phyloP scores from a whole-genome alignment of 2,113 vertebrate species.

The Rafetus swinhoei region DNA sequence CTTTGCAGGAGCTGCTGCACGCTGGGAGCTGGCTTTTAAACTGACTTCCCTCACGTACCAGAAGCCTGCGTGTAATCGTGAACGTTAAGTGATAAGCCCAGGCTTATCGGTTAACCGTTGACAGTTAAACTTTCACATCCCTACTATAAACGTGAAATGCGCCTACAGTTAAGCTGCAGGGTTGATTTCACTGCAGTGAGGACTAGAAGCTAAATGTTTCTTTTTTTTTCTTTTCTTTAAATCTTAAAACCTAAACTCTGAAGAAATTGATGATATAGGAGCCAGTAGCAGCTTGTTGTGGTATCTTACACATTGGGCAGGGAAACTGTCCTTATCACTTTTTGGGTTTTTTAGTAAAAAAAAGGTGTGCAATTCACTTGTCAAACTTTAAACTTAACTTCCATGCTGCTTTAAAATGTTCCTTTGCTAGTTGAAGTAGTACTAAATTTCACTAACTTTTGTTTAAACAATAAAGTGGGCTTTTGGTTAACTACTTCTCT shows the following conservation, averaged over 20 bases:
- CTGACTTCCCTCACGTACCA: too few relatives aligned
- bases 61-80: too few relatives aligned
- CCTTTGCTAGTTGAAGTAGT: neutral
- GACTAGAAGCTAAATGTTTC: rapidly evolving
- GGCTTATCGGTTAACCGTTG: too few relatives aligned
- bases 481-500: neutral
- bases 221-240: neutral
- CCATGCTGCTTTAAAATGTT: neutral
- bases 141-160: neutral
- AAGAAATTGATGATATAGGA: neutral
- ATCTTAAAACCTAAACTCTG: rapidly evolving
- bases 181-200: neutral
- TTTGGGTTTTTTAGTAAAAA: rapidly evolving
- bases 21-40: neutral
- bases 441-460: neutral
- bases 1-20: too few relatives aligned
- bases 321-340: rapidly evolving
- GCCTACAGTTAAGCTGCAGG: neutral
- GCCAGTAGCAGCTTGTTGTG: rapidly evolving
- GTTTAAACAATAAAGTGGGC: neutral
- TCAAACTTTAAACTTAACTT: rapidly evolving
- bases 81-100: too few relatives aligned
- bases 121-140: too few relatives aligned
- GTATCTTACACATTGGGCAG: too few relatives aligned
- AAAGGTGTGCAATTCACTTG: neutral